Evolutionary conservation across 2,113 vertebrate genomes (phyloP).

Genomic region (Athene cunicularia): DNA sequence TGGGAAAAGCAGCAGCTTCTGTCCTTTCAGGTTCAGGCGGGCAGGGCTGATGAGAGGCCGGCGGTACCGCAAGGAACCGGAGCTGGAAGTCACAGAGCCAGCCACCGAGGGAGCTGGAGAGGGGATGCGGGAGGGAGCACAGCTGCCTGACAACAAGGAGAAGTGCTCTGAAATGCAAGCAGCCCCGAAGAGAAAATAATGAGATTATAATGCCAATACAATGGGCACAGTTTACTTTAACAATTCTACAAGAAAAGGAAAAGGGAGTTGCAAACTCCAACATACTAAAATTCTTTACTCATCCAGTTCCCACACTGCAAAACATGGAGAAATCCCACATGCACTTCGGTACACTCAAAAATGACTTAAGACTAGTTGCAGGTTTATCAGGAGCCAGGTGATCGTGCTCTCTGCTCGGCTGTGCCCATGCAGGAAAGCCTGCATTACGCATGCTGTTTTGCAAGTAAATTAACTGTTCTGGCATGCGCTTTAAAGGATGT

Average conservation of each 20-base stretch:
- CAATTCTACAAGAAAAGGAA: background rate
- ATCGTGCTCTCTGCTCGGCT: background rate
- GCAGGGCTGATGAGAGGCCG: conserved; percentile 96
- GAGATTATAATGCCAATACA: background rate
- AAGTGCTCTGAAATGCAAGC: conserved; percentile 82
- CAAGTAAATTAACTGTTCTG: background rate
- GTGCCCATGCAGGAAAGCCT: background rate
- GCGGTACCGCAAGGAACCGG: conserved; percentile 82
- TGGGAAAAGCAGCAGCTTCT: conserved; percentile 85
- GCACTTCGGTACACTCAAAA: background rate
- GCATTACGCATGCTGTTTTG: background rate
- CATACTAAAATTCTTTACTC: background rate
- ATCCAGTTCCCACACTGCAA: background rate
- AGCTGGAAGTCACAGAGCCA: conserved; percentile 87
- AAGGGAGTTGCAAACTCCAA: accelerated
- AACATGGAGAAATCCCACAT: background rate
- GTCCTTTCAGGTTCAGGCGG: conserved; percentile 88
- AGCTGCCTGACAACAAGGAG: conserved; percentile 82
- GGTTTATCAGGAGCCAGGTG: background rate
- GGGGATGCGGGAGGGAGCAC: conserved; percentile 81
- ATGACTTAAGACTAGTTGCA: background rate
- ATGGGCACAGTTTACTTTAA: too few relatives aligned
- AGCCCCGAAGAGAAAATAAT: accelerated
- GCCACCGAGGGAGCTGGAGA: conserved; percentile 89
- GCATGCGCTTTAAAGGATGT: background rate